These are phyloP conservation scores for Ormyrus rosae DNA, from an alignment of 2,888 invertebrate genomes.

Conservation along the genomic window DNA sequence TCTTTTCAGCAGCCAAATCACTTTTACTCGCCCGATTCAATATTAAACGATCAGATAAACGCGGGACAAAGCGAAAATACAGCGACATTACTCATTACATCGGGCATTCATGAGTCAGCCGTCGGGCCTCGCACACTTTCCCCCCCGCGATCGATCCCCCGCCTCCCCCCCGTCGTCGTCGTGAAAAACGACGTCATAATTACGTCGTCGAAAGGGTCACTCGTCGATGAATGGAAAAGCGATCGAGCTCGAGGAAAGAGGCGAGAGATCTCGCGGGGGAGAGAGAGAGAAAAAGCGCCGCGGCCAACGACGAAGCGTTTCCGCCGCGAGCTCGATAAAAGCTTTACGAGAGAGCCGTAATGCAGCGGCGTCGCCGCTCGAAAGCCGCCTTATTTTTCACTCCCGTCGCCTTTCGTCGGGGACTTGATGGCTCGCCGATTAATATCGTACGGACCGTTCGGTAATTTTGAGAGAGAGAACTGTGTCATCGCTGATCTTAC, in stretches of 20 bases:
- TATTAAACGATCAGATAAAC: too few relatives aligned
- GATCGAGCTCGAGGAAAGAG: conserved; percentile 3
- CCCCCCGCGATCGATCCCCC: conserved; percentile 3
- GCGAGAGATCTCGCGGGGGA: background rate
- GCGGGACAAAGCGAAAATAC: too few relatives aligned
- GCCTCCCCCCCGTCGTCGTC: background rate
- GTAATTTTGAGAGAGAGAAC: conserved; percentile 30
- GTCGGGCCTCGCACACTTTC: background rate
- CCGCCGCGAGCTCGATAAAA: conserved; percentile 60
- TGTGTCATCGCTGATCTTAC: conserved; percentile 42
- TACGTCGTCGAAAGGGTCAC: conserved; percentile 5
- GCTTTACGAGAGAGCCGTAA: conserved; percentile 60
- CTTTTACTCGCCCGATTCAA: too few relatives aligned
- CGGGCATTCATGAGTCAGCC: background rate
- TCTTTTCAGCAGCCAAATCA: too few relatives aligned
- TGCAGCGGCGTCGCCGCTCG: conserved; percentile 36
- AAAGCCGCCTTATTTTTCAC: conserved; percentile 54
- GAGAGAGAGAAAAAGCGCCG: conserved; percentile 4
- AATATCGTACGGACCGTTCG: conserved; percentile 20
- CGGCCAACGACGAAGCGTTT: conserved; percentile 11
- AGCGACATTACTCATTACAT: too few relatives aligned
- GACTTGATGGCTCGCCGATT: conserved; percentile 33
- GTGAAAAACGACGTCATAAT: conserved; percentile 38
- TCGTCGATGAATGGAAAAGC: background rate
- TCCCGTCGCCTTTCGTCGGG: conserved; percentile 28